Evolutionary conservation across 2,888 invertebrate genomes (phyloP).

Genomic region (Mamestra brassicae): DNA sequence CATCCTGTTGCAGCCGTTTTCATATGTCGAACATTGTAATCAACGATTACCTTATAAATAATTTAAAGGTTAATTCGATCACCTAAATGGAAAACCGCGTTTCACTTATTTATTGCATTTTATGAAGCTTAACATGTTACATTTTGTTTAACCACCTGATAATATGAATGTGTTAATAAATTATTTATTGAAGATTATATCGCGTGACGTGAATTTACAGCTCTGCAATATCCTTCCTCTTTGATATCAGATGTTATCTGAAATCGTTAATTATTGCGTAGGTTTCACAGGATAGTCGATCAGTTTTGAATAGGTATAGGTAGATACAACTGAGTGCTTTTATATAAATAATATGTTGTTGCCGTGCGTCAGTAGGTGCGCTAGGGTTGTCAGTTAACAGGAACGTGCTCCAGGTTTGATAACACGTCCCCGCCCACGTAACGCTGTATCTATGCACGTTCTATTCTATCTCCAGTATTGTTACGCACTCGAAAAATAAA

Average conservation of each 20-base stretch:
- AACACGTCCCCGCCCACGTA: slow-evolving; percentile 39
- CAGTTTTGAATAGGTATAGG: slow-evolving; percentile 16
- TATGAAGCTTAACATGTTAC: slow-evolving; percentile 16
- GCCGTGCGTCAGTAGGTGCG: slow-evolving; percentile 15
- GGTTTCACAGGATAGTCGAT: slow-evolving; percentile 14
- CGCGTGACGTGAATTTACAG: slow-evolving; percentile 44
- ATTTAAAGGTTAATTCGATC: slow-evolving; percentile 47
- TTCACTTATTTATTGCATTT: slow-evolving; percentile 24
- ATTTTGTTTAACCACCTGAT: slow-evolving; percentile 24
- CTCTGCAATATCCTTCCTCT: slow-evolving; percentile 48
- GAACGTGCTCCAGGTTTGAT: slow-evolving; percentile 38
- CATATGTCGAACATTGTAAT: slow-evolving; percentile 58
- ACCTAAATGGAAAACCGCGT: slow-evolving; percentile 33
- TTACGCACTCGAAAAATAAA: slow-evolving; percentile 39
- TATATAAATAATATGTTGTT: slow-evolving; percentile 24
- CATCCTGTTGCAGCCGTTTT: slow-evolving; percentile 60
- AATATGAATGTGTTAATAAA: slow-evolving; percentile 37
- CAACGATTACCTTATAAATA: slow-evolving; percentile 52
- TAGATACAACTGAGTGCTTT: slow-evolving; percentile 7
- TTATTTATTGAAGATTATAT: slow-evolving; percentile 46
- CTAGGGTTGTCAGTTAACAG: slow-evolving; percentile 33
- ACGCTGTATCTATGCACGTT: slow-evolving; percentile 23
- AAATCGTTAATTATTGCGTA: slow-evolving; percentile 41
- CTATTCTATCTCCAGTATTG: slow-evolving; percentile 54
- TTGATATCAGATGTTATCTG: slow-evolving; percentile 35